Conservation (phyloP, 1,140 invertebrate species). For the Asobara japonica region DNA sequence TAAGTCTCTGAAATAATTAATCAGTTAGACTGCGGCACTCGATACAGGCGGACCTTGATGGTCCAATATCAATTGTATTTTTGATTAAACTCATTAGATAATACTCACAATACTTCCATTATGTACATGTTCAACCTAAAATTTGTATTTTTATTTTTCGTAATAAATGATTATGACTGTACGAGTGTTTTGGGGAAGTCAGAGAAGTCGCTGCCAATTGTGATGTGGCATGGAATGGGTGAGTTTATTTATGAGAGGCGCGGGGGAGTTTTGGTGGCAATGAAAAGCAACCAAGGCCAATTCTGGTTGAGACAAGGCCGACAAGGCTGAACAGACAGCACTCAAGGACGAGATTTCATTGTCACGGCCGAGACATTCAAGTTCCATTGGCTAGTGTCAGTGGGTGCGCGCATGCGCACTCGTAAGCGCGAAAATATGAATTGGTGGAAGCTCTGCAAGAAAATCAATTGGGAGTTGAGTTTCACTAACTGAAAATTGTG, state of each 20-base stretch:
- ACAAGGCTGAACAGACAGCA: neutral
- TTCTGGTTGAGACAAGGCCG: neutral
- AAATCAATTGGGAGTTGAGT: neutral
- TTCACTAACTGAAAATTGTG: too few relatives aligned
- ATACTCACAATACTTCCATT: constrained; percentile 18
- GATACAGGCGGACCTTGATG: neutral
- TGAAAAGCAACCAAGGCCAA: neutral
- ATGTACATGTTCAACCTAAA: constrained; percentile 34
- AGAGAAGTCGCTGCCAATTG: constrained; percentile 68
- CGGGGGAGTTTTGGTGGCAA: constrained; percentile 7
- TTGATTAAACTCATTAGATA: neutral
- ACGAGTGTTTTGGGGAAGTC: constrained; percentile 15
- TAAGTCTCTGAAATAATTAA: neutral
- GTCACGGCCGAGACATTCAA: neutral
- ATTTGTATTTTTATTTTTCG: constrained; percentile 40
- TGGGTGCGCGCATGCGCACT: neutral
- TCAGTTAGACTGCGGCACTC: constrained; percentile 19
- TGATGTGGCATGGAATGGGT: constrained; percentile 88
- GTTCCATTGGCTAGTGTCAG: neutral
- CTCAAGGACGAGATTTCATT: neutral
- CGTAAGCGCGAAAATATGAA: neutral
- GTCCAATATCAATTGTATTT: neutral
- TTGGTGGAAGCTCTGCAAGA: neutral
- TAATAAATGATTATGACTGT: constrained; percentile 38
- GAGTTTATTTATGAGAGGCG: constrained; percentile 48